phyloP scores from a whole-genome alignment of 2,888 invertebrate species.

The Didymodactylos carnosus region DNA sequence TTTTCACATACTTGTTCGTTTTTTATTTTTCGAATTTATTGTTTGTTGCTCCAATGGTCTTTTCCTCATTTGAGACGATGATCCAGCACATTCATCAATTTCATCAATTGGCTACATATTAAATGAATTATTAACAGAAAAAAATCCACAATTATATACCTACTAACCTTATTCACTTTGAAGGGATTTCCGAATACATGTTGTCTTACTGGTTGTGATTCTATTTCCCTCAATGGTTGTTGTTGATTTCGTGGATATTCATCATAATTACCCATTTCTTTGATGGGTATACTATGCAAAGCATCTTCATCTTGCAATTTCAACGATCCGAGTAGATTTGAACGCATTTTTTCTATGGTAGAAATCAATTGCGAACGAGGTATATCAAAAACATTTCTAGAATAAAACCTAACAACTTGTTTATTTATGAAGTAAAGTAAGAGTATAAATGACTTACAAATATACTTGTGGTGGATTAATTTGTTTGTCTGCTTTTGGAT shows the following conservation, averaged over 20 bases:
- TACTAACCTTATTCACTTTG: slow-evolving; percentile 68
- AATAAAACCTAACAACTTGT: not conserved
- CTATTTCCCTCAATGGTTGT: slow-evolving; percentile 73
- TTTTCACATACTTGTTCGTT: not conserved
- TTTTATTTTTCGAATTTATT: not conserved
- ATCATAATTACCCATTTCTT: slow-evolving; percentile 98
- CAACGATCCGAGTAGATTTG: slow-evolving; percentile 57
- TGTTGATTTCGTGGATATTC: slow-evolving; percentile 66
- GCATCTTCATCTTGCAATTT: slow-evolving; percentile 9
- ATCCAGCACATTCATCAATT: slow-evolving; percentile 12
- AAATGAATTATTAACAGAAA: not conserved
- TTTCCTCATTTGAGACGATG: not conserved
- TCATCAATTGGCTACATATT: slow-evolving; percentile 11
- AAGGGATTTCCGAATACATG: slow-evolving; percentile 99
- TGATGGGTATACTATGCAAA: slow-evolving; percentile 69
- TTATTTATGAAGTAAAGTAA: too few relatives aligned
- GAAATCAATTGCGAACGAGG: slow-evolving; percentile 65
- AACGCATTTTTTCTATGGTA: slow-evolving; percentile 78
- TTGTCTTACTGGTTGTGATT: slow-evolving; percentile 75
- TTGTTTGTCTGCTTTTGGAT: not conserved
- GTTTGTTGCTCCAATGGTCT: not conserved
- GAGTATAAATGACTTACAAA: too few relatives aligned
- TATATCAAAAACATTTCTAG: slow-evolving; percentile 79
- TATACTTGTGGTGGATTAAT: not conserved
- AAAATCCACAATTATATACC: not conserved